phyloP scores from a whole-genome alignment of 2,113 vertebrate species.

The Salvelinus fontinalis region DNA sequence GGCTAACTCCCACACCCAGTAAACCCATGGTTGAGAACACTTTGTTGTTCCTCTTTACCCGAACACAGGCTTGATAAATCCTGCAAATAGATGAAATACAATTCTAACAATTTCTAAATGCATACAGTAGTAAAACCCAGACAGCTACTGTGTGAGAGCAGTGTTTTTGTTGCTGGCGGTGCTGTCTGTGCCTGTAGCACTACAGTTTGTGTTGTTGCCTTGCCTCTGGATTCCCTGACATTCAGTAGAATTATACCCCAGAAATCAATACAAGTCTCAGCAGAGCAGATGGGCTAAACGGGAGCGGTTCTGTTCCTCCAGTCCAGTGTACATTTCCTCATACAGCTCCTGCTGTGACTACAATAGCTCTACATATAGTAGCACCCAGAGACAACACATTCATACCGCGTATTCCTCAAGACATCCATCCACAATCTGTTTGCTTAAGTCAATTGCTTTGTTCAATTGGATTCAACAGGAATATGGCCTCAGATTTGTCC shows the following conservation, averaged over 20 bases:
- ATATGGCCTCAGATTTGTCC: neutral
- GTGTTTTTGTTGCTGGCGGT: neutral
- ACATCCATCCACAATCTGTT: neutral
- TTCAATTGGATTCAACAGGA: neutral
- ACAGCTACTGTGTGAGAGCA: too few relatives aligned
- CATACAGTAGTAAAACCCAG: too few relatives aligned
- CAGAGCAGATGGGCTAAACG: conserved; percentile 9
- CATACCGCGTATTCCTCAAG: conserved; percentile 17
- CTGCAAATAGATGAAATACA: too few relatives aligned
- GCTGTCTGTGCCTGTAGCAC: conserved; percentile 1
- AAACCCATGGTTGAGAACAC: too few relatives aligned
- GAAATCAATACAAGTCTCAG: conserved; percentile 40
- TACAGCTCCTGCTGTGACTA: neutral
- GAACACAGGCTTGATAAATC: too few relatives aligned
- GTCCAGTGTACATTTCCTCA: neutral
- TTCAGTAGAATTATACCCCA: conserved; percentile 27
- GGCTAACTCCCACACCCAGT: neutral
- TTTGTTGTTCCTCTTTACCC: too few relatives aligned
- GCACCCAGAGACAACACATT: conserved; percentile 25
- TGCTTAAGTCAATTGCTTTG: neutral
- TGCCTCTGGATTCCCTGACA: conserved; percentile 10
- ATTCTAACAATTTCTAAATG: too few relatives aligned
- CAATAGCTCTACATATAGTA: neutral
- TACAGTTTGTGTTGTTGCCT: neutral
- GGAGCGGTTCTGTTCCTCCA: conserved; percentile 14